These are phyloP conservation scores for Tenthredo notha DNA, from an alignment of 2,888 invertebrate species.

Conservation along the genomic window DNA sequence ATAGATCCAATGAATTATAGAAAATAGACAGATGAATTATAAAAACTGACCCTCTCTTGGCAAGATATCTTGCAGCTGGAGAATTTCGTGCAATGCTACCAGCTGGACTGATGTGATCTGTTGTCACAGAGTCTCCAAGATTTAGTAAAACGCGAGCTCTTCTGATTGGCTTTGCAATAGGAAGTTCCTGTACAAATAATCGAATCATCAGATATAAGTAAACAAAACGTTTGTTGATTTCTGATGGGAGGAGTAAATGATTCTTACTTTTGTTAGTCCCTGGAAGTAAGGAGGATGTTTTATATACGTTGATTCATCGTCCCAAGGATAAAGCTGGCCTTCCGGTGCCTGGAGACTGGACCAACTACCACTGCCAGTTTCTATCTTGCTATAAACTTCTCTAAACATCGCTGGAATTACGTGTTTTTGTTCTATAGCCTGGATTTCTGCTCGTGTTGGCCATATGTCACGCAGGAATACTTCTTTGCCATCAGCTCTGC, in stretches of 20 bases:
- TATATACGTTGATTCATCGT: conserved; percentile 94
- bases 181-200: conserved; percentile 80
- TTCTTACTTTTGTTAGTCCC: conserved; percentile 82
- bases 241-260: background rate
- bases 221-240: background rate
- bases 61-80: conserved; percentile 92
- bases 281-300: conserved; percentile 98
- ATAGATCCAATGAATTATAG: background rate
- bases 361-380: conserved; percentile 93
- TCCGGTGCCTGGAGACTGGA: conserved; percentile 89
- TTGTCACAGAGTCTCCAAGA: conserved; percentile 98
- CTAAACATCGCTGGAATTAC: conserved; percentile 99
- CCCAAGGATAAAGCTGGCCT: conserved; percentile 95
- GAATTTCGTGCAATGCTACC: conserved; percentile 98
- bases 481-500: conserved; percentile 84
- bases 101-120: conserved; percentile 99
- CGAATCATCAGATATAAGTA: conserved; percentile 28
- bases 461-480: conserved; percentile 97
- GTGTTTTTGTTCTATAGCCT: conserved; percentile 90
- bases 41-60: conserved; percentile 83
- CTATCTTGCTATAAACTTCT: conserved; percentile 92
- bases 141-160: conserved; percentile 91
- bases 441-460: conserved; percentile 95
- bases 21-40: background rate
- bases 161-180: conserved; percentile 82